These are phyloP conservation scores for Ciona savignyi DNA, from an alignment of 23 tunicate species.

Conservation along the genomic window DNA sequence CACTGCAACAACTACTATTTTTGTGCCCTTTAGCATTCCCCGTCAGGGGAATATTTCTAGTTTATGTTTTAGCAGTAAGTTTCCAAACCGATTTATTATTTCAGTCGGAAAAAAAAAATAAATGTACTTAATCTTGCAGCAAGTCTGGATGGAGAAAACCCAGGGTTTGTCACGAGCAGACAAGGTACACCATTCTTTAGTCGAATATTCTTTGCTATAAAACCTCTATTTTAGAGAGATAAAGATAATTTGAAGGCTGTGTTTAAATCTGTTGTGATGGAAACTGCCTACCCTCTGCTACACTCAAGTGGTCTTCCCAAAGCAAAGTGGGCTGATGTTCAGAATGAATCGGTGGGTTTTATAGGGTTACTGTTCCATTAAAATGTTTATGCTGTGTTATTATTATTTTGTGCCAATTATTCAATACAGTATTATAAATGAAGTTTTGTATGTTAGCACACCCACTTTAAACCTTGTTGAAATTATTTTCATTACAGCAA, in stretches of 20 bases:
- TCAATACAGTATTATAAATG: no score
- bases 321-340: slow-evolving; percentile 59
- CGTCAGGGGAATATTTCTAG: no score
- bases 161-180: slow-evolving; percentile 40
- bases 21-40: no score
- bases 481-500: neutral
- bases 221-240: slow-evolving; percentile 43
- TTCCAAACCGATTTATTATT: no score
- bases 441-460: no score
- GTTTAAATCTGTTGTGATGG: slow-evolving; percentile 55
- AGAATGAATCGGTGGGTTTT: slow-evolving; percentile 53
- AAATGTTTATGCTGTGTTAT: no score
- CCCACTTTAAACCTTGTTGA: no score
- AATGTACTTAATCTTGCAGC: slow-evolving; percentile 16
- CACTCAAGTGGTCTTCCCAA: slow-evolving; percentile 37
- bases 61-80: no score
- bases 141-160: slow-evolving; percentile 51
- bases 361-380: no score
- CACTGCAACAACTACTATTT: no score
- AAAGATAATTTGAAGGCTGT: slow-evolving; percentile 30
- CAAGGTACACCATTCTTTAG: slow-evolving; percentile 24
- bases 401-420: no score
- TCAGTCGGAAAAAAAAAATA: neutral
- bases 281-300: slow-evolving; percentile 65
- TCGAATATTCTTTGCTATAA: neutral